Percentiles rank a stretch among this genome's conserved stretches.
Evolutionary conservation across 2,113 vertebrate genomes (phyloP).

Genomic region (Semnornis frantzii): DNA sequence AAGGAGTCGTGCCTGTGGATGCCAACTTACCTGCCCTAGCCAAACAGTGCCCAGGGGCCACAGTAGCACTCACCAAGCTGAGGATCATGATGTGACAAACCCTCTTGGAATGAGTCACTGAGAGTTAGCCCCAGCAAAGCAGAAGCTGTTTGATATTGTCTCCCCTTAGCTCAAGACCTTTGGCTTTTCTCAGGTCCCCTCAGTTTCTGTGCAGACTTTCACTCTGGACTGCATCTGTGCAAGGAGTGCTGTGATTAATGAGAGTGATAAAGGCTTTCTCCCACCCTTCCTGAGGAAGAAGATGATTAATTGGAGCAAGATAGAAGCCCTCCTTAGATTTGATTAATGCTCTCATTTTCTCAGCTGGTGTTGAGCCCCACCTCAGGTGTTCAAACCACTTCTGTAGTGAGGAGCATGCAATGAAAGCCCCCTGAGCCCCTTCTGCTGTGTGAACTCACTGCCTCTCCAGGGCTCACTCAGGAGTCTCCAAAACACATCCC

Average conservation of each 20-base stretch:
- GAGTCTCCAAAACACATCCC: not conserved
- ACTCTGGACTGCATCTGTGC: not conserved
- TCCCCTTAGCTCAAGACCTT: not conserved
- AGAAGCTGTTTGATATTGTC: not conserved
- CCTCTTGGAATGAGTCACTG: not conserved
- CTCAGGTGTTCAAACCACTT: not conserved
- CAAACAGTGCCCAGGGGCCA: not conserved
- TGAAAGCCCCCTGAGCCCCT: not conserved
- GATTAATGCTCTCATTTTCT: not conserved
- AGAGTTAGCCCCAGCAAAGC: not conserved
- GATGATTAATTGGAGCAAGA: not conserved
- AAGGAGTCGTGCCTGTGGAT: not conserved
- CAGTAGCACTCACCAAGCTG: not conserved
- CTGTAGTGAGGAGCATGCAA: not conserved
- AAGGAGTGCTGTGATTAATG: conserved; percentile 44
- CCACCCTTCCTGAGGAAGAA: not conserved
- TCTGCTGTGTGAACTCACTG: not conserved
- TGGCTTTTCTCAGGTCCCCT: not conserved
- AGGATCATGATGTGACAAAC: not conserved
- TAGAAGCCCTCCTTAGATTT: not conserved
- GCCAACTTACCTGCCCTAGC: not conserved
- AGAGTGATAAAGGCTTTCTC: not conserved
- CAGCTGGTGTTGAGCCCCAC: not conserved
- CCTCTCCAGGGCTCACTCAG: not conserved
- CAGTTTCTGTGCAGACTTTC: not conserved